phyloP scores from a whole-genome alignment of 2,888 invertebrate species.

The Formica aserva region DNA sequence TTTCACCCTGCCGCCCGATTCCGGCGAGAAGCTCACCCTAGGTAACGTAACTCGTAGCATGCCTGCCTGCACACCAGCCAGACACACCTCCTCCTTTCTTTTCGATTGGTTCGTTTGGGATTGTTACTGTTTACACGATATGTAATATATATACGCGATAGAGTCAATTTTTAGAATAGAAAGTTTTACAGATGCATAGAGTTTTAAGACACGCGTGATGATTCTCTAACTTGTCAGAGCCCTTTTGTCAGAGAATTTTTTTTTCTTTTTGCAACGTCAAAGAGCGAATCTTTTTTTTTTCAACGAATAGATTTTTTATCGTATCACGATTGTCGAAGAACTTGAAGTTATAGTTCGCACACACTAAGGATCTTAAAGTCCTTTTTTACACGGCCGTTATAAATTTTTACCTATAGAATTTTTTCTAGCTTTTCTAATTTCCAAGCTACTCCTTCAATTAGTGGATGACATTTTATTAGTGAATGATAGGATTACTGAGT shows the following conservation, averaged over 20 bases:
- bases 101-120: constrained; percentile 46
- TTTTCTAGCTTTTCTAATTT: background rate
- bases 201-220: background rate
- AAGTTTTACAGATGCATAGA: background rate
- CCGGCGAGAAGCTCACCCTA: constrained; percentile 97
- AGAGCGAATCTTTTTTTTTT: background rate
- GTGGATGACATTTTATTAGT: background rate
- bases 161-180: constrained; percentile 6
- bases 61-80: constrained; percentile 72
- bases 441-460: background rate
- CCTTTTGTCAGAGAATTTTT: background rate
- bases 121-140: constrained; percentile 53
- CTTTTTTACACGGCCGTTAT: background rate
- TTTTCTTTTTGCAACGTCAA: background rate
- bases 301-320: background rate
- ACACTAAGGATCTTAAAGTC: background rate
- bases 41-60: constrained; percentile 88
- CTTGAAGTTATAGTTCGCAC: background rate
- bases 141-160: constrained; percentile 54
- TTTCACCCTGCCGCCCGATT: constrained; percentile 99
- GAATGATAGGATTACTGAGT: background rate
- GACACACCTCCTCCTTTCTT: constrained; percentile 59
- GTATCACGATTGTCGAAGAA: background rate
- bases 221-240: background rate
- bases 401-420: constrained; percentile 10